phyloP scores from a whole-genome alignment of 2,888 invertebrate species.

The Tenthredo livida region DNA sequence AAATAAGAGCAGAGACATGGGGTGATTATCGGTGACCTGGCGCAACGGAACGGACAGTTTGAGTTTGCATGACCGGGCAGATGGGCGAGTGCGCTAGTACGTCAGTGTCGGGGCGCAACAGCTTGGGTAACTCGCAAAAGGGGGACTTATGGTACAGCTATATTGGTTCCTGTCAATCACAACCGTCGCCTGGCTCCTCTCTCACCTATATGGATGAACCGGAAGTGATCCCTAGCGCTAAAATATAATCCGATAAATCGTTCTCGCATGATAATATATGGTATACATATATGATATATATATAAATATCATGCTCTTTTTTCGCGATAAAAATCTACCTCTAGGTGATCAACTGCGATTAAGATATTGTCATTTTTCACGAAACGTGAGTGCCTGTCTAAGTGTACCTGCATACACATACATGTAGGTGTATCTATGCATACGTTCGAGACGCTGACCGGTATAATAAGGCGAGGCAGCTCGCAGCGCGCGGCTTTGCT shows the following conservation, averaged over 20 bases:
- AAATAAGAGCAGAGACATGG: slow-evolving; percentile 40
- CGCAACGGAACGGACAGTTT: slow-evolving; percentile 64
- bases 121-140: slow-evolving; percentile 77
- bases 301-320: background rate
- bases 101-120: slow-evolving; percentile 73
- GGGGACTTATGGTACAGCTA: slow-evolving; percentile 72
- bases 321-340: background rate
- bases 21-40: slow-evolving; percentile 73
- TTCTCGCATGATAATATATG: background rate
- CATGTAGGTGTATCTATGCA: background rate
- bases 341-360: background rate
- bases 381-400: background rate
- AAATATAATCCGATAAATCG: slow-evolving; percentile 18
- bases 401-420: background rate
- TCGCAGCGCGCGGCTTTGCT: slow-evolving; percentile 7
- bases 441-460: background rate
- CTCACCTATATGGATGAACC: slow-evolving; percentile 56
- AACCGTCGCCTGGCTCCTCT: slow-evolving; percentile 65
- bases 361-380: slow-evolving; percentile 17
- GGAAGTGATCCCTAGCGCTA: slow-evolving; percentile 14
- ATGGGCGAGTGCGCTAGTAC: slow-evolving; percentile 65
- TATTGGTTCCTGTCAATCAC: slow-evolving; percentile 79
- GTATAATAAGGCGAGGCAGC: background rate
- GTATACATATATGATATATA: background rate
- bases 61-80: slow-evolving; percentile 78